Evolutionary conservation across 2,888 invertebrate genomes (phyloP).

Genomic region (Ornithoptera priamus): DNA sequence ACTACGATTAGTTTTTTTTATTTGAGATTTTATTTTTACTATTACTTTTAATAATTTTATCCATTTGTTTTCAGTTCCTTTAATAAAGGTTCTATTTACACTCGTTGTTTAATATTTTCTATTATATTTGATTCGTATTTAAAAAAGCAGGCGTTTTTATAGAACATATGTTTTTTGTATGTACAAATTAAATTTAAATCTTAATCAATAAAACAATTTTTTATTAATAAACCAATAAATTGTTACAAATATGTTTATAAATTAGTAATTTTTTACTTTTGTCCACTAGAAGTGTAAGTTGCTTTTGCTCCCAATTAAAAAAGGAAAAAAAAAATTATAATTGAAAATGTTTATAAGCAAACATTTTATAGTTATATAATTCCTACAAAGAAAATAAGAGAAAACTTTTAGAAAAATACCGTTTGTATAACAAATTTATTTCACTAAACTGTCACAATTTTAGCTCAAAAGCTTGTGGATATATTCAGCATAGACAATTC

Average conservation of each 20-base stretch:
- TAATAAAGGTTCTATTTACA: neutral
- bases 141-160: neutral
- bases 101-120: neutral
- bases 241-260: too few relatives aligned
- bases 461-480: neutral
- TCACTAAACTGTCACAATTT: neutral
- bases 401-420: neutral
- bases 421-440: neutral
- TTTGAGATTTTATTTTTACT: conserved; percentile 25
- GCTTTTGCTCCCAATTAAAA: too few relatives aligned
- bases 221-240: too few relatives aligned
- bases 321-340: too few relatives aligned
- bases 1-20: conserved; percentile 31
- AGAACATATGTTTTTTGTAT: neutral
- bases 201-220: too few relatives aligned
- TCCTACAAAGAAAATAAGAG: neutral
- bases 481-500: conserved; percentile 2
- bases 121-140: neutral
- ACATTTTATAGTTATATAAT: neutral
- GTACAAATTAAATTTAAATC: too few relatives aligned
- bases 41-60: neutral
- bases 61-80: neutral
- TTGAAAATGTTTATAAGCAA: too few relatives aligned
- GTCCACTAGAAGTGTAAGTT: too few relatives aligned
- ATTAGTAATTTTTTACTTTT: too few relatives aligned